phyloP scores from a whole-genome alignment of 1,140 invertebrate genomes.

The Amyelois transitella region DNA sequence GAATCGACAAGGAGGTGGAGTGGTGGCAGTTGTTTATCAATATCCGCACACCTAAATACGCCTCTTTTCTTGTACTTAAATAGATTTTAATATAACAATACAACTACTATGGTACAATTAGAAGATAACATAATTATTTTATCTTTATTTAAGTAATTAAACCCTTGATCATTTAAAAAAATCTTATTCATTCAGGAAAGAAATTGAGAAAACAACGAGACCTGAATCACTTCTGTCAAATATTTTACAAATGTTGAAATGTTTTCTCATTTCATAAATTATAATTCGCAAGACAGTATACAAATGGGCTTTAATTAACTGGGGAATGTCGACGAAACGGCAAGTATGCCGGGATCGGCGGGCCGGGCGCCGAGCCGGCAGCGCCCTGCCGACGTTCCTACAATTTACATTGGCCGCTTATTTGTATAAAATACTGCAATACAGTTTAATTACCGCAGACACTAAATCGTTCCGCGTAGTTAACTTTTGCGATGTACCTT shows the following conservation, averaged over 20 bases:
- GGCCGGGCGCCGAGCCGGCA: slow-evolving; percentile 11
- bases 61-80: neutral
- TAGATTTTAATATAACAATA: neutral
- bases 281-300: slow-evolving; percentile 62
- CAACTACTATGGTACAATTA: too few species aligned
- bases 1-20: slow-evolving; percentile 66
- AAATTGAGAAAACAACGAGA: slow-evolving; percentile 11
- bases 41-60: slow-evolving; percentile 9
- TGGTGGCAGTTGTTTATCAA: slow-evolving; percentile 55
- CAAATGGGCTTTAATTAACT: slow-evolving; percentile 70
- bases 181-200: neutral
- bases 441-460: slow-evolving; percentile 27
- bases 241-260: slow-evolving; percentile 41
- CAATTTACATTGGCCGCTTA: slow-evolving; percentile 59
- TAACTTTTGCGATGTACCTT: neutral
- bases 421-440: slow-evolving; percentile 40
- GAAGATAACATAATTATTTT: too few species aligned
- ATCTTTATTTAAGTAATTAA: too few species aligned
- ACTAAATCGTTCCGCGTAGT: neutral
- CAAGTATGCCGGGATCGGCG: slow-evolving; percentile 53
- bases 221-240: slow-evolving; percentile 28
- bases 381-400: slow-evolving; percentile 20
- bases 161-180: too few species aligned
- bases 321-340: slow-evolving; percentile 58
- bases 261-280: slow-evolving; percentile 61